Evolutionary conservation across 2,113 vertebrate genomes (phyloP), one percentile per base, ranked within the genome.

Genomic region (Psittacula cyanocephala): DNA sequence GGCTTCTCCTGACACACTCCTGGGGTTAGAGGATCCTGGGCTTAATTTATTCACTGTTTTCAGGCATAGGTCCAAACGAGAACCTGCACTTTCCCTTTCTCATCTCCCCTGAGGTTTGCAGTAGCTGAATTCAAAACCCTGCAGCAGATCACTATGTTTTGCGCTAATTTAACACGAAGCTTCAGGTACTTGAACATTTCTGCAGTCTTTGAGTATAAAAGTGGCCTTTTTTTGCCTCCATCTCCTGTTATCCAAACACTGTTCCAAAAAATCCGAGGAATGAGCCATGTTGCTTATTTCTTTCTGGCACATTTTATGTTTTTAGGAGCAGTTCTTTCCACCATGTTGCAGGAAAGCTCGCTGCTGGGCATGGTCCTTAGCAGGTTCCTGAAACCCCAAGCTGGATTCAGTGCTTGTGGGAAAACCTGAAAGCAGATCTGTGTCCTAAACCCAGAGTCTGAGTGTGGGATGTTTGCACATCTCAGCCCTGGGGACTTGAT

Each of bases 151-250:
- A 75, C 43, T 11, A 0, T 35, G 90, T 60, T 96, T 86, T 88
- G 80, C 52, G 16, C 80, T 88, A 70, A 96, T 95, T 92, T 86
- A 88, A 91, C 82, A 20, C 1, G 57, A 96, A 94, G 86, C 68
- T 90, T 46, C 8, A 62, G 60, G 62, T 90, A 25, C 79, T 83
- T 47, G 23, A 81, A 86, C 22, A 78, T 81, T 91, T 95, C 86
- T 95, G 79, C 64, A 57, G 55, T 24, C 60, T 69, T 27, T 69
- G 82, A 95, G 79, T 77, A 94, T 79, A 89, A 52, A 91, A 88
- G 47, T 53, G 57, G 52, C 29, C 41, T 82, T 88, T 94, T 82
- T 78, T 75, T 78, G 57, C 81, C 44, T 72, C 80, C 65, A 31
- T 65, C 24, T 20, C 17, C 71, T 77, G 41, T 85, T 91, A 85